Percentiles rank a stretch among this genome's conserved stretches.
phyloP scores from a whole-genome alignment of 2,797 vertebrate species.

The Hylomyscus alleni region DNA sequence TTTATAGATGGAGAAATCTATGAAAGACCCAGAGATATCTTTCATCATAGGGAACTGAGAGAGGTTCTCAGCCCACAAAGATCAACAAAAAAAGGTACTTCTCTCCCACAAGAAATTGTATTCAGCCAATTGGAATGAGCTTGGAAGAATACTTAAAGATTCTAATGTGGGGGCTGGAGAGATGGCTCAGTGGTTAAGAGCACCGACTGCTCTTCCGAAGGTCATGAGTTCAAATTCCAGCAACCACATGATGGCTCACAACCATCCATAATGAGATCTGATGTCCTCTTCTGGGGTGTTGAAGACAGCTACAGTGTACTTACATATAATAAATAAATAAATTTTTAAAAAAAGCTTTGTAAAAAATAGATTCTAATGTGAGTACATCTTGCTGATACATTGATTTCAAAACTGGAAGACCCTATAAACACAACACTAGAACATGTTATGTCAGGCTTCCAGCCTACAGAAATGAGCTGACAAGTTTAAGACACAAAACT shows the following conservation, averaged over 20 bases:
- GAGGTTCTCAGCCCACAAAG: not conserved
- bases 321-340: no score
- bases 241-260: no score
- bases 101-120: not conserved
- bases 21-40: not conserved
- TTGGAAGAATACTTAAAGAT: conserved; percentile 43
- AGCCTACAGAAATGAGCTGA: conserved; percentile 7
- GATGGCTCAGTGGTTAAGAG: no score
- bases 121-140: not conserved
- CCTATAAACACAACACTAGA: not conserved
- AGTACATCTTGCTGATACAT: not conserved
- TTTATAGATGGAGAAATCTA: not conserved
- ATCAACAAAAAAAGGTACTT: not conserved
- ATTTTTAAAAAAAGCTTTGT: no score
- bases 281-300: no score
- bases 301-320: no score
- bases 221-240: no score
- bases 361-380: conserved; percentile 41
- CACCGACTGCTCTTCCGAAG: no score
- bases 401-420: conserved; percentile 30
- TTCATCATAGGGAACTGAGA: conserved; percentile 13
- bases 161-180: no score
- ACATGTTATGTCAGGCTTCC: not conserved
- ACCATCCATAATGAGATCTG: no score
- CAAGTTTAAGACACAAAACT: conserved; percentile 41